Conservation (phyloP, 2,113 vertebrate genomes). For the Jacana jacana region DNA sequence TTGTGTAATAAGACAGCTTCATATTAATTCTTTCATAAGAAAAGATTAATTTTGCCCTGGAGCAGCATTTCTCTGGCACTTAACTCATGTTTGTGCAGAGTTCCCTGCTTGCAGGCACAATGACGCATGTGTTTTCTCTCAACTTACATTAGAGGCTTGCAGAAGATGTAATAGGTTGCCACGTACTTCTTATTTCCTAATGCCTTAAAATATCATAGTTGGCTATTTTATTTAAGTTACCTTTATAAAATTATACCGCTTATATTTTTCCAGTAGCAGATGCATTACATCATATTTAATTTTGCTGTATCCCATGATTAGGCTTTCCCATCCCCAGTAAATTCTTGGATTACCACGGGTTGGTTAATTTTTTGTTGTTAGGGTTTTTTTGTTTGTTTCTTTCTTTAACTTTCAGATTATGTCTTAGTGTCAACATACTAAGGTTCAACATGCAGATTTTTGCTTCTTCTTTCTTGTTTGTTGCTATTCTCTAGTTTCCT, state of each 20-base stretch:
- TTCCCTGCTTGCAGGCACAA: not conserved
- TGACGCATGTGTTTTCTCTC: not conserved
- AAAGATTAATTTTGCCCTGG: conserved; percentile 10
- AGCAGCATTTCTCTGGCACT: not conserved
- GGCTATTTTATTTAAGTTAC: not conserved
- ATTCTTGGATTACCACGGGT: not conserved
- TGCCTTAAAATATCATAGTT: not conserved
- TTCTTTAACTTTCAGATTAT: not conserved
- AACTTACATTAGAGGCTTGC: not conserved
- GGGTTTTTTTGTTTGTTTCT: not conserved
- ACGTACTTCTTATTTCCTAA: not conserved
- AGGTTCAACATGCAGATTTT: not conserved
- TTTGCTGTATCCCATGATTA: not conserved
- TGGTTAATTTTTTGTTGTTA: not conserved
- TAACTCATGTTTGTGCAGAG: not conserved
- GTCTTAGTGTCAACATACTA: not conserved
- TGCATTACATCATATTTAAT: not conserved
- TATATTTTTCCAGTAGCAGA: not conserved
- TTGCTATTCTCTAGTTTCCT: not conserved
- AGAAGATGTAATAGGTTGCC: not conserved
- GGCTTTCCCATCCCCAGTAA: rapidly evolving
- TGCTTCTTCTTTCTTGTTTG: not conserved
- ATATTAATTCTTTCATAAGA: conserved; percentile 10
- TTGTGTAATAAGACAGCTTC: conserved; percentile 18
- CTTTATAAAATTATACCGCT: not conserved